Conservation (phyloP, 2,113 vertebrate genomes). For the Collichthys lucidus region DNA sequence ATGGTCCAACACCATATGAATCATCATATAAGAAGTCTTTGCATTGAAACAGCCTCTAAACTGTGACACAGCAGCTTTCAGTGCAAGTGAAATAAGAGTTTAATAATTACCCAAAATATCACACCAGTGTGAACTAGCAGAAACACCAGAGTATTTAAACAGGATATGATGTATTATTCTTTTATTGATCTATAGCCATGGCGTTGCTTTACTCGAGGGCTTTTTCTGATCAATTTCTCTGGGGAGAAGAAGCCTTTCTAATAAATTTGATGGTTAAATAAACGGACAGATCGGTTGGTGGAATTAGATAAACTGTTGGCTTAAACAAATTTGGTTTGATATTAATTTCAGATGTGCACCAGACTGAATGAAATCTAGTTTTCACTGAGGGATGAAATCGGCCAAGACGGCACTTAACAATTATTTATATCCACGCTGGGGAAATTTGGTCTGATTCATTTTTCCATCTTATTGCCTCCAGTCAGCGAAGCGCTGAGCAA, state of each 20-base stretch:
- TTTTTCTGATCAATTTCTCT: background rate
- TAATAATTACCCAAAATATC: background rate
- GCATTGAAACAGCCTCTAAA: background rate
- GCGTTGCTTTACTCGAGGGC: background rate
- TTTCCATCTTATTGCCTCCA: constrained; percentile 21
- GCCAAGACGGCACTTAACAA: background rate
- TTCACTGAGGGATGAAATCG: constrained; percentile 27
- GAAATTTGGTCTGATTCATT: constrained; percentile 37
- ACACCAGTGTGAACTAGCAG: too few species aligned
- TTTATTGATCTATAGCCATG: background rate
- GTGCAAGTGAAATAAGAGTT: background rate
- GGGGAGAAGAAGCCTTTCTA: background rate
- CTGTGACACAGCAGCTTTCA: background rate
- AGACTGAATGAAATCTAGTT: constrained; percentile 5
- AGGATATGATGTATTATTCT: background rate
- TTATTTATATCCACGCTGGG: constrained; percentile 39
- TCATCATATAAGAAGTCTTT: background rate
- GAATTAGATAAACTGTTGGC: background rate
- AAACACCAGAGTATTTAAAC: background rate
- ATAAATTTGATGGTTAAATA: background rate
- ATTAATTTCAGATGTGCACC: constrained; percentile 21
- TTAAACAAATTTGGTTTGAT: constrained; percentile 22
- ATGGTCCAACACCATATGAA: too few species aligned
- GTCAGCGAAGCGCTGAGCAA: constrained; percentile 10
- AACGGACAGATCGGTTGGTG: background rate